A percentile compares a stretch with the other conserved stretches of the same genome.
Conservation (phyloP, 1,140 invertebrate species). For the Aethina tumida region DNA sequence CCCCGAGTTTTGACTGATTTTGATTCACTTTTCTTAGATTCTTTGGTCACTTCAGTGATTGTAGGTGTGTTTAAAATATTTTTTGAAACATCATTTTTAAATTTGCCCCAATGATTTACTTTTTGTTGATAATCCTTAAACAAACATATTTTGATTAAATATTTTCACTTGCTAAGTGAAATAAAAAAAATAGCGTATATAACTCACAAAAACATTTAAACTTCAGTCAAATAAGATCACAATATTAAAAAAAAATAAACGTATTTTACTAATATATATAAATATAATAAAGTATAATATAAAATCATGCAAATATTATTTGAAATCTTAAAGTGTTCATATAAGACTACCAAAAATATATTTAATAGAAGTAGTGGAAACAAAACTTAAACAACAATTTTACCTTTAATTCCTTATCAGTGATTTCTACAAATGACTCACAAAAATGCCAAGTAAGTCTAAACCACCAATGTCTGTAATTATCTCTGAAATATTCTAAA, state of each 20-base stretch:
- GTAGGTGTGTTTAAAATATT: no score
- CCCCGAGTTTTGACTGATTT: no score
- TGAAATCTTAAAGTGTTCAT: background rate
- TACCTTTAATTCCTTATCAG: constrained; percentile 15
- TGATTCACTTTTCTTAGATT: no score
- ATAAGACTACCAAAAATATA: background rate
- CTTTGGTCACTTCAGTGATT: no score
- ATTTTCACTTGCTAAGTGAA: background rate
- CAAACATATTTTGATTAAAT: background rate
- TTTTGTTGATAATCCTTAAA: constrained; percentile 5
- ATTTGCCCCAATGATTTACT: background rate
- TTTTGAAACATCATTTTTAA: no score
- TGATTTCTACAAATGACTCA: constrained; percentile 17
- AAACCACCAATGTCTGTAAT: constrained; percentile 26
- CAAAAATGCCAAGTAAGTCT: constrained; percentile 25
- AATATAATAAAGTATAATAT: background rate
- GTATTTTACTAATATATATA: background rate
- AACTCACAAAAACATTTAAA: background rate
- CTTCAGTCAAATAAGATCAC: background rate
- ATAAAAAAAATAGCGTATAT: background rate
- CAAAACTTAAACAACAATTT: background rate
- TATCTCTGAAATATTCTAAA: constrained; percentile 20
- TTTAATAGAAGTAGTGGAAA: background rate
- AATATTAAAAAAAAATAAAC: background rate
- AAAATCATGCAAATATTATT: background rate